Conservation (phyloP, 2,113 vertebrate species). For the Pyrgilauda ruficollis region DNA sequence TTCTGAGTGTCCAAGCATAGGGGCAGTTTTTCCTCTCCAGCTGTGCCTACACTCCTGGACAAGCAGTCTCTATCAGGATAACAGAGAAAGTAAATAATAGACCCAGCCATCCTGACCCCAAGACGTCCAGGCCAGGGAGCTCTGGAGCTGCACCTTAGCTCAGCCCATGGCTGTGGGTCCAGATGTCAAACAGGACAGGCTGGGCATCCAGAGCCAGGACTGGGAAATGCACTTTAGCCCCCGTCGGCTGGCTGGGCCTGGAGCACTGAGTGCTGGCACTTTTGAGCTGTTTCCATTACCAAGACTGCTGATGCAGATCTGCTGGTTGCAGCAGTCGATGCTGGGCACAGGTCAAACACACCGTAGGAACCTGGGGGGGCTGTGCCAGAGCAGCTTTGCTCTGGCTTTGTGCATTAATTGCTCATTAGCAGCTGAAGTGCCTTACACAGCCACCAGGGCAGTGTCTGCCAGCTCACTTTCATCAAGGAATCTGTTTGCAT, state of each 20-base stretch:
- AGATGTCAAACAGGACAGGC: not conserved
- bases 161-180: not conserved
- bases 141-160: not conserved
- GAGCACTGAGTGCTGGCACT: not conserved
- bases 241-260: rapidly evolving
- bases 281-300: not conserved
- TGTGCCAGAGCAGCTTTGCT: not conserved
- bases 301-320: not conserved
- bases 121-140: not conserved
- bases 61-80: not conserved
- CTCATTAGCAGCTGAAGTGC: not conserved
- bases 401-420: not conserved
- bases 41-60: not conserved
- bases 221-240: not conserved
- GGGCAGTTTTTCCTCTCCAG: not conserved
- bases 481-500: not conserved
- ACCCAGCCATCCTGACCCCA: rapidly evolving
- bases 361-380: not conserved
- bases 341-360: rapidly evolving
- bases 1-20: not conserved
- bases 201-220: not conserved
- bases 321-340: not conserved
- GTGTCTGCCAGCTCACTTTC: not conserved
- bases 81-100: not conserved
- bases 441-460: not conserved